phyloP scores from a whole-genome alignment of 1,140 invertebrate species.

The Drosophila grimshawi region DNA sequence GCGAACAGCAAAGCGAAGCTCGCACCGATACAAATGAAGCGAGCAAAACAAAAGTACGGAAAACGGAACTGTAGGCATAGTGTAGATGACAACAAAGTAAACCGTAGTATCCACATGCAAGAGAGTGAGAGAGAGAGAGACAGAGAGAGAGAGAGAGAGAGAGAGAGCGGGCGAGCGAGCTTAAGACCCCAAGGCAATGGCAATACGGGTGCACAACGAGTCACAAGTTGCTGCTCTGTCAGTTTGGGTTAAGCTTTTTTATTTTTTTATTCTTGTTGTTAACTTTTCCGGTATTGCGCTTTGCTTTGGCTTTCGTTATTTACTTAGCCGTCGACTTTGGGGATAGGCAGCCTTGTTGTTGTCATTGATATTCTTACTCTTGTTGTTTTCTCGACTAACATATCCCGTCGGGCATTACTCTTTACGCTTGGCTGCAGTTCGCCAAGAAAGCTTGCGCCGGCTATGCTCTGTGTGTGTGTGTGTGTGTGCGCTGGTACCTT shows the following conservation, averaged over 20 bases:
- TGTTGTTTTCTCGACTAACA: conserved; percentile 29
- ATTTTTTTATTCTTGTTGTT: conserved; percentile 33
- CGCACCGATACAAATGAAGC: conserved; percentile 42
- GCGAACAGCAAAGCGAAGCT: conserved; percentile 24
- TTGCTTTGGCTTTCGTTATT: conserved; percentile 44
- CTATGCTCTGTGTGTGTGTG: not conserved
- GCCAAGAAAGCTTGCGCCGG: not conserved
- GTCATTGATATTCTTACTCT: conserved; percentile 15
- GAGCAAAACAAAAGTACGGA: conserved; percentile 71
- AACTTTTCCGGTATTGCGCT: conserved; percentile 61
- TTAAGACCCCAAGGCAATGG: conserved; percentile 27
- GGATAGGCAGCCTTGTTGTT: conserved; percentile 13
- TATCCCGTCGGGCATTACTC: conserved; percentile 61
- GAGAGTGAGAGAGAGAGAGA: conserved; percentile 29
- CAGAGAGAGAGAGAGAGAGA: conserved; percentile 25
- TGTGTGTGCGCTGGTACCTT: not conserved
- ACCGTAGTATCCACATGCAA: conserved; percentile 39
- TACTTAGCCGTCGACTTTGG: conserved; percentile 30
- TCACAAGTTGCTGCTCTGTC: conserved; percentile 2
- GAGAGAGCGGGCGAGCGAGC: not conserved
- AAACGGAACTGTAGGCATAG: conserved; percentile 43
- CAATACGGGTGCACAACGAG: conserved; percentile 29
- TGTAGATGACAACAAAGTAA: conserved; percentile 56
- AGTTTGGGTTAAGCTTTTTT: conserved; percentile 24
- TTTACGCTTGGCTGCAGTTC: conserved; percentile 60